Evolutionary conservation across 2,113 vertebrate genomes (phyloP), one percentile per base, ranked within the genome.

Genomic region (Peromyscus leucopus): DNA sequence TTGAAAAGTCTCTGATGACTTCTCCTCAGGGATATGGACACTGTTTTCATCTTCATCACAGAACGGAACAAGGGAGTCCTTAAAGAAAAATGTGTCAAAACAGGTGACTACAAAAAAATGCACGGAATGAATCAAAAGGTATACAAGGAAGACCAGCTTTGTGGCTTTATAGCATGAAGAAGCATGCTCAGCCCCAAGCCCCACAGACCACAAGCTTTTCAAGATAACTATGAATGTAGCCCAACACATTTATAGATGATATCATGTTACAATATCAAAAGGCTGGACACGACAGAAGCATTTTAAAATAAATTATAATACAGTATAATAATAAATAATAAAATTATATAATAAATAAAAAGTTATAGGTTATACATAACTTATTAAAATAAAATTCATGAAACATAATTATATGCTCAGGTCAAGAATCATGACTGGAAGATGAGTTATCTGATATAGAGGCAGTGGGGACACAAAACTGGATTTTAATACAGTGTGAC

Each of bases 41-140:
- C 98, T 98, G 36, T 98, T 98, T 97, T 99, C 99, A 94, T 97
- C 96, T 28, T 99, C 98, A 97, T 99, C 99, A 99, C 99, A 99
- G 95, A 99, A 99, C 98, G 99, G 98, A 87, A 99, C 98, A 96
- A 99, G 99, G 95, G 98, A 98, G 97, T 99, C 99, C 99, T 99
- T 98, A 95, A 4, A 97, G 86, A 97, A 98, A 98, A 93, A 96
- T 31, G 93, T 22, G 48, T 96, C 93, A 75, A 96, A 94, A 63
- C 55, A 89, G 83, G 26, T 57, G 24, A 94, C 93, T 93, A 88
- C 5, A 31, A 96, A 83, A 72, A 94, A 55, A 96, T 0, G 2
- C 5, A 71, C 24, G 12, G 39, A 84, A 94, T 76, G 4, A 63
- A 87, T 33, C 57, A 91, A 95, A 95, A 93, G 15, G 55, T 59